Percentiles rank a stretch among this genome's conserved stretches.
Conservation (phyloP, 2,797 vertebrate species). For the Syndactyla subalaris region DNA sequence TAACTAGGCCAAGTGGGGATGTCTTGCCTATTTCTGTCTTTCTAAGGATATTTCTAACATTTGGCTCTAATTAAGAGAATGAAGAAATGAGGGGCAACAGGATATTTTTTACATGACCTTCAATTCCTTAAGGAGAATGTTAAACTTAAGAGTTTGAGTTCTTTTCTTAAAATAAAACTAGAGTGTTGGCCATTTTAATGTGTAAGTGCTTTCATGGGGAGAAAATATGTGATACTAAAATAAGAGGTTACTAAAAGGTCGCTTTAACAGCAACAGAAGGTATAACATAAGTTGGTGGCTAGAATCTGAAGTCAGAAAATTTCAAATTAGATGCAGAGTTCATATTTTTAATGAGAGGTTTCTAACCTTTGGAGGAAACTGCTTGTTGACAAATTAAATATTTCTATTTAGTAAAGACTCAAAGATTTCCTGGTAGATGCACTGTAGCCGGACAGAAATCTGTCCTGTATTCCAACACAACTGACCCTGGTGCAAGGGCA, state of each 20-base stretch:
- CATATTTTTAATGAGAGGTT: conserved; percentile 23
- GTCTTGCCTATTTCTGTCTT: conserved; percentile 52
- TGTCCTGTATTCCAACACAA: not conserved
- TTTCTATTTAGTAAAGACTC: not conserved
- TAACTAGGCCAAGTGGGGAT: conserved; percentile 41
- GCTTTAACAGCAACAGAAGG: not conserved
- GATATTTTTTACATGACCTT: not conserved
- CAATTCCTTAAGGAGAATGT: conserved; percentile 5
- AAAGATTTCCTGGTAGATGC: not conserved
- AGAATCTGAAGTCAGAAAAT: not conserved
- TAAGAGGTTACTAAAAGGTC: not conserved
- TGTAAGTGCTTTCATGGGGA: not conserved
- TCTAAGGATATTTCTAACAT: conserved; percentile 60
- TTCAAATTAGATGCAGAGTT: conserved; percentile 11
- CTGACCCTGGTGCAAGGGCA: not conserved
- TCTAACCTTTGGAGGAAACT: not conserved
- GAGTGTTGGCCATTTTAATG: not conserved
- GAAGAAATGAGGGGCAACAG: conserved; percentile 35
- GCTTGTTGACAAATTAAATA: not conserved
- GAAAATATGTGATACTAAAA: not conserved
- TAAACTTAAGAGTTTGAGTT: conserved; percentile 15
- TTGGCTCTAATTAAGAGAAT: conserved; percentile 42
- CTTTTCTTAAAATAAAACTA: conserved; percentile 4
- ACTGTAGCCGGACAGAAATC: not conserved
- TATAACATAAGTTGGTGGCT: not conserved